Percentiles rank a stretch among this genome's conserved stretches.
These are phyloP conservation scores for Cryptotis parvus DNA, from an alignment of 2,113 vertebrate species.

Conservation along the genomic window DNA sequence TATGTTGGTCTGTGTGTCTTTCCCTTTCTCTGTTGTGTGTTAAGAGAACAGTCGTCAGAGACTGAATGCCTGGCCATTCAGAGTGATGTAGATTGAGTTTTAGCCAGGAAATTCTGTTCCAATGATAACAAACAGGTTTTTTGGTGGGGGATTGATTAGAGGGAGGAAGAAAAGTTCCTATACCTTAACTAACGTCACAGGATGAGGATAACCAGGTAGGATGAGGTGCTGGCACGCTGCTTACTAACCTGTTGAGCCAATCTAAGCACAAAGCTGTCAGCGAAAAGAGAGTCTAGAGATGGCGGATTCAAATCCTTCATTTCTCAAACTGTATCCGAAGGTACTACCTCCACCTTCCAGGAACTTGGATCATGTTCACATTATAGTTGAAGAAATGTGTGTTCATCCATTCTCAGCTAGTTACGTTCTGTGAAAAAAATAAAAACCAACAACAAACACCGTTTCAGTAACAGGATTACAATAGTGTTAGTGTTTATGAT, in stretches of 20 bases:
- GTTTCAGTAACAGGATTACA: no score
- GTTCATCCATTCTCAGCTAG: not conserved
- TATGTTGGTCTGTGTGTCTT: not conserved
- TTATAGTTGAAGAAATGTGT: not conserved
- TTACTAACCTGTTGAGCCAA: not conserved
- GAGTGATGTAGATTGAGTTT: not conserved
- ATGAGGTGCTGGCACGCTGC: not conserved
- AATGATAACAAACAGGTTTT: not conserved
- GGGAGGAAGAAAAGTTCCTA: not conserved
- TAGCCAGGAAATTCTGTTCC: not conserved
- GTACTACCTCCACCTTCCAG: not conserved
- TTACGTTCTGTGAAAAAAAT: no score
- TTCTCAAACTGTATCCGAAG: not conserved
- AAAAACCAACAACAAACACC: no score
- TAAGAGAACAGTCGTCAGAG: no score
- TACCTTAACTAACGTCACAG: no score
- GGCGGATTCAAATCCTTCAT: not conserved
- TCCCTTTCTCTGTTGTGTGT: not conserved
- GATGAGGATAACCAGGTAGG: fast-evolving
- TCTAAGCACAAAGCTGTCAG: not conserved
- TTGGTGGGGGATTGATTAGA: not conserved
- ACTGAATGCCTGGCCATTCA: not conserved
- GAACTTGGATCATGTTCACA: not conserved
- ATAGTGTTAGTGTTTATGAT: no score
- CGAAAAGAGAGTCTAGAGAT: not conserved